A percentile compares a stretch with the other conserved stretches of the same genome.
Evolutionary conservation across 2,888 invertebrate genomes (phyloP).

Genomic region (Dichetophora obliterata): DNA sequence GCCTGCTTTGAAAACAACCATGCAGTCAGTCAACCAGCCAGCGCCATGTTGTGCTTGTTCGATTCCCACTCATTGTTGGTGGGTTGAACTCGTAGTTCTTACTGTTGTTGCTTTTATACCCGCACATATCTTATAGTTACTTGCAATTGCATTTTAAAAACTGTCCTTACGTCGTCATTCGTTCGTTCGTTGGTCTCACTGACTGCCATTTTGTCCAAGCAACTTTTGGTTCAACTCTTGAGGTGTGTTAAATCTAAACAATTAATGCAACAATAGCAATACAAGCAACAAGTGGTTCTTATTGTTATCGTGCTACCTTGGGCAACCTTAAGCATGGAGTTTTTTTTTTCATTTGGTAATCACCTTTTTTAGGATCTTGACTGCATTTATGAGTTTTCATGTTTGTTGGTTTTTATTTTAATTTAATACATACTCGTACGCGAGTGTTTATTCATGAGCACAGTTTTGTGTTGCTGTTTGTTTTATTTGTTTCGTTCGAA

Average conservation of each 20-base stretch:
- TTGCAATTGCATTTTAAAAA: slow-evolving; percentile 4
- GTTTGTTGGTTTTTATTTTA: neutral
- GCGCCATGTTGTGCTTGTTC: neutral
- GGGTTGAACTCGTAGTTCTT: neutral
- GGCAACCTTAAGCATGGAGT: neutral
- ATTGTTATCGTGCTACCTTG: neutral
- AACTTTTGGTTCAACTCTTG: neutral
- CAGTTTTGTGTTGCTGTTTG: neutral
- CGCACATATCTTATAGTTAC: neutral
- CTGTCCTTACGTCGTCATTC: neutral
- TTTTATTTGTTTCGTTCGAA: neutral
- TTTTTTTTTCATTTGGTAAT: neutral
- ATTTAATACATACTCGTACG: neutral
- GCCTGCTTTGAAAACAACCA: neutral
- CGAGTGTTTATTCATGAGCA: neutral
- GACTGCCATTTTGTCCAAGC: neutral
- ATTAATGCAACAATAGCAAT: no score
- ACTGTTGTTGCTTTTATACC: neutral
- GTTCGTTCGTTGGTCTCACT: neutral
- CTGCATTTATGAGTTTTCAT: slow-evolving; percentile 2
- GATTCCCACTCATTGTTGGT: neutral
- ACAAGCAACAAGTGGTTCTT: neutral
- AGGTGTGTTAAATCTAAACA: neutral
- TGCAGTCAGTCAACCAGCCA: neutral
- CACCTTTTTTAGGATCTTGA: neutral